Percentiles rank a stretch among this genome's conserved stretches.
These are phyloP conservation scores for Cataglyphis cursor DNA, from an alignment of 2,888 invertebrate genomes.

Conservation along the genomic window DNA sequence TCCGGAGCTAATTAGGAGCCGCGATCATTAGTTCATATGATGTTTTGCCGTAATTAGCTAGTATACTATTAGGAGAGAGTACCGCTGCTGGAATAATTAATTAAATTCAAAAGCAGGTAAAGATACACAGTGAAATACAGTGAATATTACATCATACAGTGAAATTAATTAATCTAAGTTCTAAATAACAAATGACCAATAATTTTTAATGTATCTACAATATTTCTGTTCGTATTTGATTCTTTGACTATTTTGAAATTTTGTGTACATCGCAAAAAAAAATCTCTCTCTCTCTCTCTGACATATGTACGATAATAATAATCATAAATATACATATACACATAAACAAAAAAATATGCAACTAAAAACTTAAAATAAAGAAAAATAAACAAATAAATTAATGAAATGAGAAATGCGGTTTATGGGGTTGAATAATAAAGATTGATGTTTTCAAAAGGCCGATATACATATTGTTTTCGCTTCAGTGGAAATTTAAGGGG, in stretches of 20 bases:
- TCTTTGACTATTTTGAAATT: not conserved
- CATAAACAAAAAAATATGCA: not conserved
- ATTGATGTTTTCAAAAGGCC: constrained; percentile 58
- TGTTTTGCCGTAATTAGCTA: constrained; percentile 62
- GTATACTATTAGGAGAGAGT: constrained; percentile 45
- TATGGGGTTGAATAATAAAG: constrained; percentile 59
- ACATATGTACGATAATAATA: not conserved
- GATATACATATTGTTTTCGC: constrained; percentile 72
- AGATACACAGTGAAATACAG: not conserved
- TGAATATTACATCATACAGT: not conserved
- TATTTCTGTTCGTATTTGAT: constrained; percentile 27
- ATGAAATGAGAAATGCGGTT: constrained; percentile 43
- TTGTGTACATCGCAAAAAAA: not conserved
- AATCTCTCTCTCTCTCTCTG: too few species aligned
- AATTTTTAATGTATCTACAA: constrained; percentile 22
- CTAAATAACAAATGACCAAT: constrained; percentile 47
- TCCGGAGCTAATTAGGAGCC: constrained; percentile 64
- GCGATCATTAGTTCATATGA: constrained; percentile 50
- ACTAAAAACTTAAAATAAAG: not conserved
- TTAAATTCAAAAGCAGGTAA: constrained; percentile 53
- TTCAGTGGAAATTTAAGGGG: constrained; percentile 69
- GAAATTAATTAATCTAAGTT: constrained; percentile 39
- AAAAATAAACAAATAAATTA: not conserved
- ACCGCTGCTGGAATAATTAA: constrained; percentile 59
- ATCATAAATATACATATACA: not conserved